Evolutionary conservation across 2,888 invertebrate species (phyloP).

Genomic region (Teleiodes luculella): DNA sequence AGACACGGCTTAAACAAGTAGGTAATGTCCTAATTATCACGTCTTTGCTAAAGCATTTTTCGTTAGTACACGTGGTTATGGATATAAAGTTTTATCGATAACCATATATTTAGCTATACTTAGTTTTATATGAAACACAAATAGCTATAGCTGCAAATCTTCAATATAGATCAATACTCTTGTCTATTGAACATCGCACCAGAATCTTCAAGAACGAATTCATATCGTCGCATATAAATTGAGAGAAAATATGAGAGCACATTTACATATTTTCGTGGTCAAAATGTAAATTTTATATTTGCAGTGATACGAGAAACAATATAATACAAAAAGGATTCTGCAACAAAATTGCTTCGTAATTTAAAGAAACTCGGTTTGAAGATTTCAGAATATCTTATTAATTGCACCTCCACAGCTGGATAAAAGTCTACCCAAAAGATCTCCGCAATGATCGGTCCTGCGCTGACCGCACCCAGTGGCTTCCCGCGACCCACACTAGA

Average conservation of each 20-base stretch:
- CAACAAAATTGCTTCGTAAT: background rate
- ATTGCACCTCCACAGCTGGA: too few species aligned
- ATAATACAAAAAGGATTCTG: slow-evolving; percentile 2
- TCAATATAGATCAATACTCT: slow-evolving; percentile 3
- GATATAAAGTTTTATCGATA: too few species aligned
- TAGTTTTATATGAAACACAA: background rate
- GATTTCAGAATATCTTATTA: background rate
- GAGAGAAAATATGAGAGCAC: slow-evolving; percentile 40
- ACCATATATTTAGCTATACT: too few species aligned
- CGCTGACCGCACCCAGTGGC: too few species aligned
- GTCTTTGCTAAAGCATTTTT: too few species aligned
- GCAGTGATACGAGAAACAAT: slow-evolving; percentile 15
- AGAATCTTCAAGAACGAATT: slow-evolving; percentile 36
- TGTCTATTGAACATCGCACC: slow-evolving; percentile 16
- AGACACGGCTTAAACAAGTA: too few species aligned
- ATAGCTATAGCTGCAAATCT: slow-evolving; percentile 1
- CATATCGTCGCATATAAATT: slow-evolving; percentile 48
- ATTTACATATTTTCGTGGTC: slow-evolving; percentile 51
- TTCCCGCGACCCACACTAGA: too few species aligned
- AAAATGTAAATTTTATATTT: slow-evolving; percentile 42
- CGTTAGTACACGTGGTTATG: too few species aligned
- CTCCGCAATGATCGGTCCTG: too few species aligned
- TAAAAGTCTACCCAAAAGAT: too few species aligned
- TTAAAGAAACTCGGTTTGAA: background rate
- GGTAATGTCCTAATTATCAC: too few species aligned